Evolutionary conservation across 2,888 invertebrate genomes (phyloP).

Genomic region (Stenolophus ochropezus): DNA sequence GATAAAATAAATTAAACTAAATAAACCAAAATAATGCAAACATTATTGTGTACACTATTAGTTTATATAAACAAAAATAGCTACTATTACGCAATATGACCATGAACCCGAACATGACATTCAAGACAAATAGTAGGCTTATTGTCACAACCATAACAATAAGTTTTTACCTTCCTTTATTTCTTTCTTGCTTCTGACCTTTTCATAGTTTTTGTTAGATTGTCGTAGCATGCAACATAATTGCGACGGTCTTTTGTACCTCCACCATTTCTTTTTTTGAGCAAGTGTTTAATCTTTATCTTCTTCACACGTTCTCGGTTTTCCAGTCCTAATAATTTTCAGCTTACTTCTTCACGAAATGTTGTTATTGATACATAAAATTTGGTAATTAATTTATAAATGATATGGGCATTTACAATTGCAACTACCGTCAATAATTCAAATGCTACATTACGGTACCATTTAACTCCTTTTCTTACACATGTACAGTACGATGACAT

Average conservation of each 20-base stretch:
- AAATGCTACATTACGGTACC: background rate
- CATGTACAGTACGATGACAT: background rate
- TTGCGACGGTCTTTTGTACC: background rate
- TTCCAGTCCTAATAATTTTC: constrained; percentile 54
- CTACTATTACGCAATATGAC: background rate
- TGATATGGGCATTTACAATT: background rate
- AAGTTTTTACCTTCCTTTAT: background rate
- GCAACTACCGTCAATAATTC: constrained; percentile 7
- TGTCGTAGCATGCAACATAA: background rate
- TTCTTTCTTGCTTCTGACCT: background rate
- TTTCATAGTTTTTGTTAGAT: background rate
- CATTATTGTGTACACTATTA: background rate
- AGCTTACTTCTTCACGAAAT: background rate
- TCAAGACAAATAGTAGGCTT: constrained; percentile 51
- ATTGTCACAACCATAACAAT: constrained; percentile 45
- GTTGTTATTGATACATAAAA: background rate
- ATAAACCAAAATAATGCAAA: background rate
- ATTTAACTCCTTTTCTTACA: background rate
- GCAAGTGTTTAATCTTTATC: background rate
- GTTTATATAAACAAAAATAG: background rate
- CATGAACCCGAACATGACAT: background rate
- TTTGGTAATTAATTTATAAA: background rate
- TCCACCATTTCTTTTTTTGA: background rate
- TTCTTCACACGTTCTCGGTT: constrained; percentile 2
- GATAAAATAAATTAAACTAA: background rate